Percentiles rank a stretch among this genome's conserved stretches.
Evolutionary conservation across 2,113 vertebrate genomes (phyloP).

Genomic region (Menidia beryllina): DNA sequence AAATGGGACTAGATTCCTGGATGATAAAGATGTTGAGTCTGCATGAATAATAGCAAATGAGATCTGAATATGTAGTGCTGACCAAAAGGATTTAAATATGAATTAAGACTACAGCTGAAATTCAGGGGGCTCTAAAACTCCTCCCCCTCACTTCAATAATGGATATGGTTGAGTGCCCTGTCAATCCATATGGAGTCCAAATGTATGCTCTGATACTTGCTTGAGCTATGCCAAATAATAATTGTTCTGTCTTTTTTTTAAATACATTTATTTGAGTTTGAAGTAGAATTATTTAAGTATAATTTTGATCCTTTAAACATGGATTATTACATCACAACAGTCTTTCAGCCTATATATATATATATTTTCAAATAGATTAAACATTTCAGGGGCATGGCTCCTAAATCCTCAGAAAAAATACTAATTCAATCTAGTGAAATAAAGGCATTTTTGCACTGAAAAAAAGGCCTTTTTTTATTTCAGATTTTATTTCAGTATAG

Average conservation of each 20-base stretch:
- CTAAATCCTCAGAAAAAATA: too few relatives aligned
- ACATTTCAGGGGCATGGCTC: too few relatives aligned
- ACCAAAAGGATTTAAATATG: conserved; percentile 85
- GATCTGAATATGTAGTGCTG: conserved; percentile 80
- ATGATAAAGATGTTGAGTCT: conserved; percentile 74
- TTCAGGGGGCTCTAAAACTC: conserved; percentile 87
- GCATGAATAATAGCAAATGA: conserved; percentile 80
- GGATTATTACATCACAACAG: too few relatives aligned
- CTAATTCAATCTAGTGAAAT: too few relatives aligned
- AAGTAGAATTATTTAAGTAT: neutral
- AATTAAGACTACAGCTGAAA: conserved; percentile 89
- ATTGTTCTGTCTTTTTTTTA: conserved; percentile 47
- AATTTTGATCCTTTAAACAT: too few relatives aligned
- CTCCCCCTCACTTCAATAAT: conserved; percentile 92
- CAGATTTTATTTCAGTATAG: conserved; percentile 22
- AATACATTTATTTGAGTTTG: neutral
- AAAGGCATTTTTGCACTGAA: too few relatives aligned
- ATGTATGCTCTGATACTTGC: conserved; percentile 81
- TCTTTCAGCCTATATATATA: too few relatives aligned
- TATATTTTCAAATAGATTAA: too few relatives aligned
- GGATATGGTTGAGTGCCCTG: conserved; percentile 88
- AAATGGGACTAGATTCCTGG: conserved; percentile 78
- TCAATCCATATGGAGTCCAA: conserved; percentile 80
- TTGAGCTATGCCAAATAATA: conserved; percentile 83
- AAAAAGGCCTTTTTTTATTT: conserved; percentile 13